Evolutionary conservation across 2,113 vertebrate genomes (phyloP).

Genomic region (Melanerpes aurifrons): DNA sequence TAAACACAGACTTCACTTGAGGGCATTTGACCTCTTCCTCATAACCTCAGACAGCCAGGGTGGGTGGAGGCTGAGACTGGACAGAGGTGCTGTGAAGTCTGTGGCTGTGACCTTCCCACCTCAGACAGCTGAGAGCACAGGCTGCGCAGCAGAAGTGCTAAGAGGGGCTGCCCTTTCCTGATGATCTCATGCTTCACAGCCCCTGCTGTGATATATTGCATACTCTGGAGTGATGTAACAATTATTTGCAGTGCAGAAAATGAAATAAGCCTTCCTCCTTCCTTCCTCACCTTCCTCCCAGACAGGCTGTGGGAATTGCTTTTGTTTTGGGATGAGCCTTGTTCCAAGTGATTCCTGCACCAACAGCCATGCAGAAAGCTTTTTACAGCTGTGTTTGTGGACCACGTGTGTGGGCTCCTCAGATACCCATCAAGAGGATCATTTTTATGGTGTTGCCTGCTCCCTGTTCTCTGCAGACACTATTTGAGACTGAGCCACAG

Average conservation of each 20-base stretch:
- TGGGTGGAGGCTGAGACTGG: neutral
- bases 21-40: neutral
- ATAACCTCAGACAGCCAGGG: neutral
- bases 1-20: neutral
- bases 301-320: neutral
- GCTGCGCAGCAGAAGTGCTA: neutral
- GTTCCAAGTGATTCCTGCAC: neutral
- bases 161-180: neutral
- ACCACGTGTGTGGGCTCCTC: neutral
- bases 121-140: neutral
- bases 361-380: neutral
- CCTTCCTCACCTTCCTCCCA: slow-evolving; percentile 5
- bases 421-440: neutral
- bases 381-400: neutral
- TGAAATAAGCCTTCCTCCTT: slow-evolving; percentile 2
- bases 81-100: neutral
- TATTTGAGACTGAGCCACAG: neutral
- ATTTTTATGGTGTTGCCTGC: neutral
- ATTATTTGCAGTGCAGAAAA: neutral
- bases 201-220: neutral
- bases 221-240: neutral
- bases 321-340: neutral
- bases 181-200: neutral
- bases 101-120: neutral
- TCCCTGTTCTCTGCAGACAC: neutral